Evolutionary conservation across 2,888 invertebrate species (phyloP), one percentile per base, ranked within the genome.

Genomic region (Agrochola litura): DNA sequence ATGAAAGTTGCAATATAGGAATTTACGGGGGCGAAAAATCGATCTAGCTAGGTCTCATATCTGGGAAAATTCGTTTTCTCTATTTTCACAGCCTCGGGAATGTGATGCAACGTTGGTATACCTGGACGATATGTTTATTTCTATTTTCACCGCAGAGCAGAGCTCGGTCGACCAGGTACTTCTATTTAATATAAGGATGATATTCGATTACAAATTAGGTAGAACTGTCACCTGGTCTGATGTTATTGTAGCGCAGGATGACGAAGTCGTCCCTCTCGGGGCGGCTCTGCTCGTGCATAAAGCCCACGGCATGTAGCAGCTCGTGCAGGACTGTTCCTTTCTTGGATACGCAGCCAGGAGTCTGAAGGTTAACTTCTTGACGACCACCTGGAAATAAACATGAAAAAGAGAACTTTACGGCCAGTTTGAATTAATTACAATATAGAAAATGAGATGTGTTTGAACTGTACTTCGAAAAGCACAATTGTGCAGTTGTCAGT

Each of bases 201-300:
- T 25, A 71, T 9, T 49, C 37, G 16, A 67, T 67, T 54, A 14
- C 54, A 67, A 16, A 37, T 30, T 58, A 14, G 2, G 8, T 30
- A n/a, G 16, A 43, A 19, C 30, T 30, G 19, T 37, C 90, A 97
- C 98, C 97, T 64, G 96, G 90, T 89, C 97, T 97, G 64, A 98
- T 98, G 90, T 98, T 98, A 3, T 97, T 91, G 94, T 98, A 98
- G 14, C 97, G 95, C 43, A 98, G 97, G 6, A 92, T 93, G 6
- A 98, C 98, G 90, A 96, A 98, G 70, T 97, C 96, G 89, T 98
- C 98, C 1, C 98, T 95, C 89, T 98, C 98, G 52, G 97, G 97
- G 16, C 98, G 97, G 90, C 98, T 98, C 93, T 98, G 98, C 89
- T 98, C 98, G 90, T 98, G 98, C 91, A 98, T 95, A 92, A 98